Base-by-base conservation (phyloP, 2,113 vertebrate species). In the Rhombomys opimus region DNA sequence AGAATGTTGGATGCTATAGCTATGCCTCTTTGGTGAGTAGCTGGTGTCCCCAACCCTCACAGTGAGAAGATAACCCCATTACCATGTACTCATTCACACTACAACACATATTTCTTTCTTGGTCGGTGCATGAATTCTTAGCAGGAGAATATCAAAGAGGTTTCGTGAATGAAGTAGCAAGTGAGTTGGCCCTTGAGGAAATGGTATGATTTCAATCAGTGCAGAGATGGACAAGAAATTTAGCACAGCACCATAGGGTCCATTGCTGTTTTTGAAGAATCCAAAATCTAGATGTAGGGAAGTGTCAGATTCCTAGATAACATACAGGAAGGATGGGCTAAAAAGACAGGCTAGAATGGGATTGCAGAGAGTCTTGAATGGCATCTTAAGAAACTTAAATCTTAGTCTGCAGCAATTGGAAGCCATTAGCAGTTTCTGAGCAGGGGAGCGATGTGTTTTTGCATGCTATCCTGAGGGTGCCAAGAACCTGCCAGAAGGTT, bases 401-500 rank as follows among this genome's bases (percentile, higher is more conserved):
- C 91, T 92, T 30, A 87, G 65, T 95, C 85, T 63, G 23, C 65
- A n/a, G 93, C 95, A 88, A 94, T 50, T 85, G 80, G 52, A 94
- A 96, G 91, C 86, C 96, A 91, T 95, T 89, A 97, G 94, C 96
- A 96, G 96, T 54, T 90, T 95, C 92, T 87, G 81, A 96, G 92
- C 94, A 96, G 94, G 82, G 59, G 63, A 95, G 90, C 57, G 20
- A 90, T 87, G 88, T 93, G 90, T 94, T 96, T 97, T 92, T 96
- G 90, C 86, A 84, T 9, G 11, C 81, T 77, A 52, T 85, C 89
- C 92, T 81, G 57, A 92, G 94, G 90, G 77, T 94, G 97, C 95
- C 97, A 97, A 97, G 92, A 97, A 95, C 92, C 92, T 97, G 95
- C 87, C 97, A 98, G 88, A 96, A 94, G 92, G 95, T 96, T 96